Conservation (phyloP, 2,888 invertebrate genomes). For the Catotricha subobsoleta region DNA sequence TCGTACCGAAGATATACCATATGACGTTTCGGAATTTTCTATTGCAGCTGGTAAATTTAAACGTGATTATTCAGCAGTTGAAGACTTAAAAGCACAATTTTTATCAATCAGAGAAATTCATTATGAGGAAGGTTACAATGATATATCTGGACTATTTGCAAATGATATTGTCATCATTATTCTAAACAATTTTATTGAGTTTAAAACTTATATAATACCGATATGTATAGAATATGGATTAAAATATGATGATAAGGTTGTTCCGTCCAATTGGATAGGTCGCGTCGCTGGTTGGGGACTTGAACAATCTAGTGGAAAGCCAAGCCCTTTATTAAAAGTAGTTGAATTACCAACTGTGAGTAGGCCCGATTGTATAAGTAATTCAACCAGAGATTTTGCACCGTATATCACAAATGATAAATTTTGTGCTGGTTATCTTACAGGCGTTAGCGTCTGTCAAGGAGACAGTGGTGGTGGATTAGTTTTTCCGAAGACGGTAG, state of each 20-base stretch:
- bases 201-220: constrained; percentile 21
- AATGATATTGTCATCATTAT: constrained; percentile 23
- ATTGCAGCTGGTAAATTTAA: constrained; percentile 10
- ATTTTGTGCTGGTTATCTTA: constrained; percentile 19
- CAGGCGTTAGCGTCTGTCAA: constrained; percentile 8
- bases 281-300: constrained; percentile 16
- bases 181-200: constrained; percentile 16
- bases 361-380: constrained; percentile 12
- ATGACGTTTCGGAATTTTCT: constrained; percentile 2
- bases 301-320: constrained; percentile 7
- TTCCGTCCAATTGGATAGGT: constrained; percentile 7
- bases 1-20: background rate
- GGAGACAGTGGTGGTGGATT: constrained; percentile 18
- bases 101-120: constrained; percentile 11
- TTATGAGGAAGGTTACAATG: background rate
- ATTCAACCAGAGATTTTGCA: constrained; percentile 10
- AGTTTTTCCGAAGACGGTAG: constrained; percentile 8
- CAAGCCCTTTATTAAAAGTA: constrained; percentile 11
- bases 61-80: constrained; percentile 9
- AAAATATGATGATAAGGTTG: constrained; percentile 8
- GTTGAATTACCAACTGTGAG: constrained; percentile 12
- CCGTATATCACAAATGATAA: constrained; percentile 18
- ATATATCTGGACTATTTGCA: constrained; percentile 10
- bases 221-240: constrained; percentile 21
- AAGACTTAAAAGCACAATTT: constrained; percentile 10